phyloP scores from a whole-genome alignment of 2,888 invertebrate genomes.

The Nemotelus nigrinus region DNA sequence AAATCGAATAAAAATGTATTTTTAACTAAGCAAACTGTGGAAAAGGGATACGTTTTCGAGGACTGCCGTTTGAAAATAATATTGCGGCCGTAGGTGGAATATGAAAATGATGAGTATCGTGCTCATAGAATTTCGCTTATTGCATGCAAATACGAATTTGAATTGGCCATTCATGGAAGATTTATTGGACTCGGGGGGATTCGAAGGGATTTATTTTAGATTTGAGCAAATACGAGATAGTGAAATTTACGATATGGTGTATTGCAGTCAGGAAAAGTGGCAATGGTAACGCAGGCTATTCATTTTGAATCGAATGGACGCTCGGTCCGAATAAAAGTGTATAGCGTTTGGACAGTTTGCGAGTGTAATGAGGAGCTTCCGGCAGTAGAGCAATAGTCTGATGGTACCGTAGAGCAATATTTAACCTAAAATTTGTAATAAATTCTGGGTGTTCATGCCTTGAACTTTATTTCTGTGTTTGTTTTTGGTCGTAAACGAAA shows the following conservation, averaged over 20 bases:
- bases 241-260: neutral
- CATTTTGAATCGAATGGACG: no score
- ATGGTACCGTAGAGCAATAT: neutral
- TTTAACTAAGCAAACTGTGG: slow-evolving; percentile 1
- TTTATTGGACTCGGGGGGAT: neutral
- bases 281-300: no score
- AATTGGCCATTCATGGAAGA: no score
- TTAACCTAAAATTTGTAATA: neutral
- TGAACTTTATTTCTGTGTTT: neutral
- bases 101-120: neutral
- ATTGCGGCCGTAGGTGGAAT: neutral
- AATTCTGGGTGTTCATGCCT: neutral
- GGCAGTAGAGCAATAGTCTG: neutral
- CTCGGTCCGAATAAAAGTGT: no score
- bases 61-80: slow-evolving; percentile 3
- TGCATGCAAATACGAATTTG: neutral
- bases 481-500: no score
- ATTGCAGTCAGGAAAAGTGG: neutral
- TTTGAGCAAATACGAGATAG: slow-evolving; percentile 11
- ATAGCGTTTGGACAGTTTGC: no score
- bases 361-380: no score
- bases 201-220: slow-evolving; percentile 5
- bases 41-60: neutral
- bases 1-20: slow-evolving; percentile 16
- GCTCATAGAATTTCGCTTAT: neutral